A percentile compares a stretch with the other conserved stretches of the same genome.
These are phyloP conservation scores for Amia ocellicauda DNA, from an alignment of 2,113 vertebrate genomes.

Conservation along the genomic window DNA sequence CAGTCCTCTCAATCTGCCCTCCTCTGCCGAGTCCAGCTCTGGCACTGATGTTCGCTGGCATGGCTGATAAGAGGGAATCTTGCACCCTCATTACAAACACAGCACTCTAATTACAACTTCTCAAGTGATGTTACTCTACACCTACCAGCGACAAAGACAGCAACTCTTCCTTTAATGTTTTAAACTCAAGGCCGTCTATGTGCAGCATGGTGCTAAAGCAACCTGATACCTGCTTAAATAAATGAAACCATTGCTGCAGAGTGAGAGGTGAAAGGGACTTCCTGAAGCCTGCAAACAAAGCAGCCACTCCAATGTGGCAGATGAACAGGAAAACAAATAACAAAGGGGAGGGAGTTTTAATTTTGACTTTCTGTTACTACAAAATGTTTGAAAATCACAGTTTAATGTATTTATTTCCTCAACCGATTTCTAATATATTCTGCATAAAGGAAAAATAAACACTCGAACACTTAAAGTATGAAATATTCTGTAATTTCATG, in stretches of 20 bases:
- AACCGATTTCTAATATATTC: too few relatives aligned
- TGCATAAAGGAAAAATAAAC: too few relatives aligned
- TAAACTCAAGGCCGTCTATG: slow-evolving; percentile 54
- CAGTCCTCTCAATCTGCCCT: slow-evolving; percentile 32
- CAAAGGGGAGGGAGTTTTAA: too few relatives aligned
- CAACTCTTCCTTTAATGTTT: slow-evolving; percentile 40
- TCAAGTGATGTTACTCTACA: slow-evolving; percentile 76
- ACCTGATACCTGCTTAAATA: slow-evolving; percentile 66
- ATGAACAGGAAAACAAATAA: too few relatives aligned
- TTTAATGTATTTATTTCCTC: too few relatives aligned
- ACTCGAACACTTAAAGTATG: too few relatives aligned
- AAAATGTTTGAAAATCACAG: too few relatives aligned
- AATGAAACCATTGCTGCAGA: slow-evolving; percentile 52
- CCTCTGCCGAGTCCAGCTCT: slow-evolving; percentile 47
- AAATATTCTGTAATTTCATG: too few relatives aligned
- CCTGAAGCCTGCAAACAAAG: too few relatives aligned
- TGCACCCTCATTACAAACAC: slow-evolving; percentile 77
- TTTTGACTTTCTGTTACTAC: too few relatives aligned
- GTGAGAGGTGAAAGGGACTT: too few relatives aligned
- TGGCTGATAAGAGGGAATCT: slow-evolving; percentile 63
- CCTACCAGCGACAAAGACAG: slow-evolving; percentile 69
- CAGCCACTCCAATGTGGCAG: too few relatives aligned
- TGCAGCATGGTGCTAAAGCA: slow-evolving; percentile 46
- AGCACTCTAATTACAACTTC: slow-evolving; percentile 79
- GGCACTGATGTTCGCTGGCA: slow-evolving; percentile 50